phyloP scores from a whole-genome alignment of 2,113 vertebrate genomes.

The Alosa alosa region DNA sequence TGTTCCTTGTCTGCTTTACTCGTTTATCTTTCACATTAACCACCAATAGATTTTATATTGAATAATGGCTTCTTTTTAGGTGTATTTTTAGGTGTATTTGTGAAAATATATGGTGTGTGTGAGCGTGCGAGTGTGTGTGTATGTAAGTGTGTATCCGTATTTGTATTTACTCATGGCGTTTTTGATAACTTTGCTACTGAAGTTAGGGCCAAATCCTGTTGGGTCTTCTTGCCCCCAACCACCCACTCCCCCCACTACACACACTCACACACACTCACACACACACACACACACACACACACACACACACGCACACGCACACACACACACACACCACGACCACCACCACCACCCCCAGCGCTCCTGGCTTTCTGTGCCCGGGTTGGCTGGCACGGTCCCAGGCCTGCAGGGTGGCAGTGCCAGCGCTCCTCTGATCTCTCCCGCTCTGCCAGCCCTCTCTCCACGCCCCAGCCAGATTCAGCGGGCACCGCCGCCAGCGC shows the following conservation, averaged over 20 bases:
- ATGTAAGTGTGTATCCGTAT: neutral
- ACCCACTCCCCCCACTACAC: conserved; percentile 1
- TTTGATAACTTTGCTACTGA: conserved; percentile 7
- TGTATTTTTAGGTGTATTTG: too few relatives aligned
- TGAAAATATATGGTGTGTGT: neutral
- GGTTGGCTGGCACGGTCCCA: neutral
- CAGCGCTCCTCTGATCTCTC: conserved; percentile 5
- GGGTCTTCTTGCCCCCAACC: neutral
- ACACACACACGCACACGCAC: too few relatives aligned
- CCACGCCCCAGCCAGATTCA: neutral
- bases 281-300: too few relatives aligned
- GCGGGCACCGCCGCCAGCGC: neutral
- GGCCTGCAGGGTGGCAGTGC: conserved; percentile 16
- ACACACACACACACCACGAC: neutral
- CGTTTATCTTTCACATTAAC: neutral
- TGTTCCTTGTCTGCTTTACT: neutral
- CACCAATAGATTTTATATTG: neutral
- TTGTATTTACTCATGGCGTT: neutral
- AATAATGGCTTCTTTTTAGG: neutral
- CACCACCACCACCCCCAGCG: neutral
- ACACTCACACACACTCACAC: neutral
- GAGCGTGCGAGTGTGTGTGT: neutral
- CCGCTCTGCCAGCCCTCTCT: conserved; percentile 4
- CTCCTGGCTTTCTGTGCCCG: neutral
- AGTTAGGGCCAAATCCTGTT: neutral